Percentiles rank a stretch among this genome's conserved stretches.
Conservation (phyloP, 2,888 invertebrate species). For the Tyria jacobaeae region DNA sequence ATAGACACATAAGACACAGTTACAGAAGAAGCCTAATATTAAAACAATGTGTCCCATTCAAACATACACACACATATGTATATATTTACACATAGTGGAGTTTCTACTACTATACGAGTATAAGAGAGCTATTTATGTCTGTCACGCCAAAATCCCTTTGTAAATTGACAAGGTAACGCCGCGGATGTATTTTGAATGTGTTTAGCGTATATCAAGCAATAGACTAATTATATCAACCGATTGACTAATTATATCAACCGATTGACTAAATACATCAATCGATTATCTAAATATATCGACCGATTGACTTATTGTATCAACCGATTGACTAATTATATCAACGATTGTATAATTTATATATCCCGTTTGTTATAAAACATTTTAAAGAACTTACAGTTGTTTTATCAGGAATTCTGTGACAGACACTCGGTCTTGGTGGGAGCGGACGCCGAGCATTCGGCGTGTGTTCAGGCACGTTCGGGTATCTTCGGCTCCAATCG, state of each 20-base stretch:
- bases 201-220: not conserved
- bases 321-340: not conserved
- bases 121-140: too few species aligned
- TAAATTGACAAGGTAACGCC: too few species aligned
- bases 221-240: not conserved
- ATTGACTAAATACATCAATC: not conserved
- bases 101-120: too few species aligned
- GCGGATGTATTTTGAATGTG: too few species aligned
- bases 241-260: not conserved
- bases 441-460: constrained; percentile 63
- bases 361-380: not conserved
- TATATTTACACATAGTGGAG: too few species aligned
- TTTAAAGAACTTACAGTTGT: constrained; percentile 61
- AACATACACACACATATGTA: too few species aligned
- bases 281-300: not conserved
- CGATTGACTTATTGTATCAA: not conserved
- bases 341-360: not conserved
- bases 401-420: constrained; percentile 65
- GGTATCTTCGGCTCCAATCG: constrained; percentile 59
- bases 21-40: too few species aligned
- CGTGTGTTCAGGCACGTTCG: constrained; percentile 45
- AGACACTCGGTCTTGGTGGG: constrained; percentile 68
- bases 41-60: too few species aligned
- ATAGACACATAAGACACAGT: too few species aligned
- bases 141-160: too few species aligned